Evolutionary conservation across 2,113 vertebrate genomes (phyloP), one percentile per base, ranked within the genome.

Genomic region (Ammodramus savannarum): DNA sequence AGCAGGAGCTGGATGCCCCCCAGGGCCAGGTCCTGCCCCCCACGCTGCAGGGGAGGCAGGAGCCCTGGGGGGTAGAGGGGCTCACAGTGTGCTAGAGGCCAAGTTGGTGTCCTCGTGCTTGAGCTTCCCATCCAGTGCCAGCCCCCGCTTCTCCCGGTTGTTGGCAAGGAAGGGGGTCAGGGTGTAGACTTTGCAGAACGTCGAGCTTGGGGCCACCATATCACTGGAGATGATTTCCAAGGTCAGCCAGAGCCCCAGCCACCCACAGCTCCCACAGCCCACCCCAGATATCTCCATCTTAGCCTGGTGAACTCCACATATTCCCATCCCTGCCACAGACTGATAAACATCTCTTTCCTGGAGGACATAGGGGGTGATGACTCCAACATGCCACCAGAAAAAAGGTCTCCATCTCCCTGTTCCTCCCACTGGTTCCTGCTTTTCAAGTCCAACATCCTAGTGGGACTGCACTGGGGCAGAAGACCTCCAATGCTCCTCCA

Each of bases 61-160:
- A 55, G 39, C 20, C 55, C 39, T 17, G 14, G 32, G 21, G 26
- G 32, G 4, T 34, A 71, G 44, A 2, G n/a, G 29, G 26, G 55
- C 99, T 99, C 97, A 99, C 99, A 99, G 93, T 0, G 99, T 99
- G 97, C 99, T 99, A 95, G 99, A 99, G 17, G 99, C 99, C 98
- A 99, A 88, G 95, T 99, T 99, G 29, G 99, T 99, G 98, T 99
- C 99, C 93, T 99, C 99, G 0, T 99, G 99, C 87, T 99, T 99
- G 75, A 99, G 98, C 10, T 99, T 99, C 11, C 99, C 99, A 0
- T 99, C 99, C 96, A 99, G 96, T 1, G 99, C 99, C 7, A 99
- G 98, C 21, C 99, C 99, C 1, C 99, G 97, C 65, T 99, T 99
- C 97, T 99, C 99, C 22, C 99, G 98, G 96, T 99, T 99, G 97